A percentile compares a stretch with the other conserved stretches of the same genome.
Conservation (phyloP, 2,888 invertebrate genomes). For the Cordilura impudica region DNA sequence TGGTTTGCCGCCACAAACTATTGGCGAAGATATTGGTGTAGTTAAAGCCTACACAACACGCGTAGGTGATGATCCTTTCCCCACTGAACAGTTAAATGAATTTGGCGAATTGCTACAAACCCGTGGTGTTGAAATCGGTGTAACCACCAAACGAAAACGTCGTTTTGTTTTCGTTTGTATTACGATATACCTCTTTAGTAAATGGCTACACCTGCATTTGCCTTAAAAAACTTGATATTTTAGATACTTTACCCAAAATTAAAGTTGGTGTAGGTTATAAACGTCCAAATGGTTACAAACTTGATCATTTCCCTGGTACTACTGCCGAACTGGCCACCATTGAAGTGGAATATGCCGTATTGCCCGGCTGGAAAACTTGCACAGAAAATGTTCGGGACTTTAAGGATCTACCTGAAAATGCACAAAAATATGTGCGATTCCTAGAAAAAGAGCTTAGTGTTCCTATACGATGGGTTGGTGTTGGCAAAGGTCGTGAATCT, state of each 20-base stretch:
- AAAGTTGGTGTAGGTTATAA: constrained; percentile 86
- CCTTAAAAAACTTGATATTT: constrained; percentile 96
- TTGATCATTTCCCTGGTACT: constrained; percentile 92
- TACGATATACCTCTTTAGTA: constrained; percentile 94
- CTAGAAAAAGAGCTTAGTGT: constrained; percentile 90
- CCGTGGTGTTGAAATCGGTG: constrained; percentile 91
- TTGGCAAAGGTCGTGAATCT: constrained; percentile 95
- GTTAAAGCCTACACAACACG: constrained; percentile 99
- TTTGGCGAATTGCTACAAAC: constrained; percentile 87
- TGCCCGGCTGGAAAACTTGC: constrained; percentile 92
- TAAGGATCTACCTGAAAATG: constrained; percentile 89
- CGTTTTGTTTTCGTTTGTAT: constrained; percentile 95
- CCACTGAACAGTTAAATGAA: constrained; percentile 92
- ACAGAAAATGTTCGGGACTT: constrained; percentile 89
- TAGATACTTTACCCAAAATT: constrained; percentile 89
- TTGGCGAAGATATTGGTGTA: constrained; percentile 96
- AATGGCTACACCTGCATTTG: constrained; percentile 97
- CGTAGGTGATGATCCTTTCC: constrained; percentile 99
- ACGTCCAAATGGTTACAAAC: constrained; percentile 84
- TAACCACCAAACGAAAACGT: constrained; percentile 95
- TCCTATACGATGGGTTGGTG: constrained; percentile 97
- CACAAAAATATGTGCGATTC: constrained; percentile 88
- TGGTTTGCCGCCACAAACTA: constrained; percentile 92
- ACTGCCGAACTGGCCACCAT: constrained; percentile 77
- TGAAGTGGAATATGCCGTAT: constrained; percentile 90